Base-by-base conservation (phyloP, 2,888 invertebrate species). In the Chironomus riparius region DNA sequence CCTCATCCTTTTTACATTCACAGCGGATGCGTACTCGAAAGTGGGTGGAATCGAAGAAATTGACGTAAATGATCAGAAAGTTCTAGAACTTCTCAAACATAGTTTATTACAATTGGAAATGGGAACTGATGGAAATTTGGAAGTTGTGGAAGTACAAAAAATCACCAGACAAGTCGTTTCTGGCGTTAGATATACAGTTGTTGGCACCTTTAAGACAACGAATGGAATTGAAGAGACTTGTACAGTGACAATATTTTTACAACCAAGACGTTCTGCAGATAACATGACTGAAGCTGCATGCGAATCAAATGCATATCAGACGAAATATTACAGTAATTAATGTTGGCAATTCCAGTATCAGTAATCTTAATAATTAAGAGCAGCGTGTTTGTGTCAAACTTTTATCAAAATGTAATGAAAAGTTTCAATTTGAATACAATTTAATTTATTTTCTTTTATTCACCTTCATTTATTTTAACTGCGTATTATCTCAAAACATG, bases 121-220 rank as follows among this genome's bases (percentile, higher is more conserved):
- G 12, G 72, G 15, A 5, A 62, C 38, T 38, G 72, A 38, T 28
- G 13, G 3, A 6, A 21, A 13, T 4, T 56, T 72, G 6, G 62
- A 61, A 18, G 7, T 61, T 12, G 28, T 62, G 0, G 18, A 15
- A 10, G 2, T 72, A 2, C 13, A 12, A 6, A 68, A 48, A 61
- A 48, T 74, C n/a, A 74, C 74, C 2, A 47, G 47, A 18, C 74
- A 74, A 24, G 74, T 74, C 5, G 68, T 74, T 21, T 38, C 47
- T 4, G 74, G 74, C 0, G 13, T 47, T 6, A 68, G 47, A 4
- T 74, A 68, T n/a, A 13, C 47, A 24, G 7, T 68, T 21, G 4
- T 4, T 74, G 74, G 74, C 7, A 21, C 12, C 1, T 74, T 74
- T 18, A 74, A 74, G 24, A 3, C n/a, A n/a, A 13, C 21, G 7